These are phyloP conservation scores for Spisula subtruncata DNA, from an alignment of 2,888 invertebrate species.

Conservation along the genomic window DNA sequence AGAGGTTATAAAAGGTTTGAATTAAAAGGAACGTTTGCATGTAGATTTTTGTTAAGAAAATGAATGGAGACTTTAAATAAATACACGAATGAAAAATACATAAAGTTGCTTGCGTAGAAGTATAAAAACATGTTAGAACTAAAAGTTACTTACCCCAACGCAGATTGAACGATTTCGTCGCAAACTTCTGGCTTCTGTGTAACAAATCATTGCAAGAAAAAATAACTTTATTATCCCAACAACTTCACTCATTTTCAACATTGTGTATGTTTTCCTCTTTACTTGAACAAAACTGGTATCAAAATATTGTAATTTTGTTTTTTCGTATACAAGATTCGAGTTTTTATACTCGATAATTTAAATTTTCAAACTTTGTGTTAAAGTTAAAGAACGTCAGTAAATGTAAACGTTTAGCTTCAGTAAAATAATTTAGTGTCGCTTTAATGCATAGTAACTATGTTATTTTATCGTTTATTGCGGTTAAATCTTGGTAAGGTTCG, in stretches of 20 bases:
- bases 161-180: constrained; percentile 22
- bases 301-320: background rate
- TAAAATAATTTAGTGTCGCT: background rate
- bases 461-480: background rate
- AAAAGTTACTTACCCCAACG: constrained; percentile 37
- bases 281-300: background rate
- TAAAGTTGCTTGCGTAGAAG: too few species aligned
- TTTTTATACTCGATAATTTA: background rate
- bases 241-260: background rate
- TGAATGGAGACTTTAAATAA: too few species aligned
- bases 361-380: background rate
- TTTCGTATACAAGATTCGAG: background rate
- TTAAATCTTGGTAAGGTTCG: background rate
- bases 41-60: too few species aligned
- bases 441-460: background rate
- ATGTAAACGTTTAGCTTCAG: background rate
- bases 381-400: background rate
- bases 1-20: too few species aligned
- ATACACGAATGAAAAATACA: too few species aligned
- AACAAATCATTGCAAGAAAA: constrained; percentile 1
- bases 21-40: too few species aligned
- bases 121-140: too few species aligned
- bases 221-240: background rate
- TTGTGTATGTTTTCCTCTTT: background rate
- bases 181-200: constrained; percentile 27